Evolutionary conservation across 2,797 vertebrate genomes (phyloP), one percentile per base, ranked within the genome.

Genomic region (Tokudaia tokunoshimensis): DNA sequence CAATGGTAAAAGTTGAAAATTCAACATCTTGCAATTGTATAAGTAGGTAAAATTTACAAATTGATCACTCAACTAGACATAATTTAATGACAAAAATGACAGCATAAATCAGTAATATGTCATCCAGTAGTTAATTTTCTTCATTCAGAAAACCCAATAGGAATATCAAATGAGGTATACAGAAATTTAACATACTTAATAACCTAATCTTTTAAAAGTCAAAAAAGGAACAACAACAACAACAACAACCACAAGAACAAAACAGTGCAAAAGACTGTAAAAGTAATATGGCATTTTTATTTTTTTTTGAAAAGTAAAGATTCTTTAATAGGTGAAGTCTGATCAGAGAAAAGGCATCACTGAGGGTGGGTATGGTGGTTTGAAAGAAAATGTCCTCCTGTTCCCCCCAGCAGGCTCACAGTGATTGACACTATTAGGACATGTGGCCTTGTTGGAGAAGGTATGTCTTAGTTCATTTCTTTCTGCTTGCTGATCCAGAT

Each of bases 41-140:
- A 94, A 96, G n/a, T 74, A 67, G 34, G 47, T 74, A 90, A 83
- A 91, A 89, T 89, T 89, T 31, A 92, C 88, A 83, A 92, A 79
- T 84, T 72, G 8, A 59, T 90, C 83, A 22, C 8, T 78, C 55
- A 84, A 88, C 82, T 87, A 92, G 67, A 55, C 34, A 83, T 63
- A 67, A 94, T 83, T 87, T 92, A 94, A 61, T 92, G 22, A 41
- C 19, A 87, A 87, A 82, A 63, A 31, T 80, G 65, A 47, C 41
- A 50, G 1, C 15, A 26, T 4, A 76, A 41, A 50, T 59, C 20
- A 88, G 41, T 37, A 74, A 59, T 59, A 29, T 75, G 37, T 81
- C 81, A 47, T 75, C 17, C 34, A 86, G n/a, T 41, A 31, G 7
- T 55, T 41, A 44, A 57, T 74, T 12, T 15, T 76, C 19, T 79